phyloP scores from a whole-genome alignment of 1,140 invertebrate species.

The Zaprionus taronus region DNA sequence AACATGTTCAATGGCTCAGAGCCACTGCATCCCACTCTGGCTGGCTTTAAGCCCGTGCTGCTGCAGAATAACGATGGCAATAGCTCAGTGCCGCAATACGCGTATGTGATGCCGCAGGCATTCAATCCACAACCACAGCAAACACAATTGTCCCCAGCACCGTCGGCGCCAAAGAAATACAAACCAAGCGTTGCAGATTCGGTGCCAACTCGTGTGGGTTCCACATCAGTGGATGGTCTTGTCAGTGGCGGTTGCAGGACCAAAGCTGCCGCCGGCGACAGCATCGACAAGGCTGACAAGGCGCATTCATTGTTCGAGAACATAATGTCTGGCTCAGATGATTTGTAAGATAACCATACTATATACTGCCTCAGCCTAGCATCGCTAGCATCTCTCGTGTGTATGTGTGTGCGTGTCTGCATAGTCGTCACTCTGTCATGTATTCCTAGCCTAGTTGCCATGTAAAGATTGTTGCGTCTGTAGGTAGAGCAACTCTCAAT shows the following conservation, averaged over 20 bases:
- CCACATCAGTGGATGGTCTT: slow-evolving; percentile 50
- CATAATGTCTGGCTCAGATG: slow-evolving; percentile 61
- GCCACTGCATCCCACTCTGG: slow-evolving; percentile 50
- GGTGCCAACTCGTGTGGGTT: neutral
- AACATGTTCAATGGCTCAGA: slow-evolving; percentile 53
- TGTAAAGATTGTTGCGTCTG: neutral
- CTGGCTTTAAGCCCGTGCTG: slow-evolving; percentile 34
- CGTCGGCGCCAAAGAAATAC: slow-evolving; percentile 46
- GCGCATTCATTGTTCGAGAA: slow-evolving; percentile 62
- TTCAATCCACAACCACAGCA: neutral
- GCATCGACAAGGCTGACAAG: slow-evolving; percentile 40
- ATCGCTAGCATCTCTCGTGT: slow-evolving; percentile 10
- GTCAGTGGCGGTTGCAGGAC: slow-evolving; percentile 49
- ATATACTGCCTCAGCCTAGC: neutral
- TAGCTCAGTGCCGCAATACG: slow-evolving; percentile 37
- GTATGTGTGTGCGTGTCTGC: neutral
- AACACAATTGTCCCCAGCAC: neutral
- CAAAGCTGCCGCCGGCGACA: slow-evolving; percentile 53
- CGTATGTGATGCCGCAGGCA: slow-evolving; percentile 43
- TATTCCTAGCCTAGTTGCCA: slow-evolving; percentile 4
- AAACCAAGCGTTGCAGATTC: slow-evolving; percentile 18
- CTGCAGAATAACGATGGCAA: slow-evolving; percentile 48
- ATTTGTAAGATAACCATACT: slow-evolving; percentile 22
- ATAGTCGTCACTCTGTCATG: neutral
- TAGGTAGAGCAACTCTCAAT: slow-evolving; percentile 4